Percentiles rank a stretch among this genome's conserved stretches.
phyloP scores from a whole-genome alignment of 2,888 invertebrate genomes.

The Adelphocoris suturalis region DNA sequence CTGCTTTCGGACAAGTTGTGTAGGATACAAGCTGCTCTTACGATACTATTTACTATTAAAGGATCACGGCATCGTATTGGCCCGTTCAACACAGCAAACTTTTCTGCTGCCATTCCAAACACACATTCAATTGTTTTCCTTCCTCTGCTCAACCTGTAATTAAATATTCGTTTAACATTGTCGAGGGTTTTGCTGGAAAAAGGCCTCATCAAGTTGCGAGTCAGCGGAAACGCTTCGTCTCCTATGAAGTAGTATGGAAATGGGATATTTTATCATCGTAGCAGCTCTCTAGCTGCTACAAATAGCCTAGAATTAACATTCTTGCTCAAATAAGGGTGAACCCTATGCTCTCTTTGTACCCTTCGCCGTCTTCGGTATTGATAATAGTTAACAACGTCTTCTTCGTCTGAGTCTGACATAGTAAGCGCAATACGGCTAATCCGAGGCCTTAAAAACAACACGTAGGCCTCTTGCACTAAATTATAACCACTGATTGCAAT shows the following conservation, averaged over 20 bases:
- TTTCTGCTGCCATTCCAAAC: conserved; percentile 43
- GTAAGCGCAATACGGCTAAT: no score
- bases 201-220: conserved; percentile 54
- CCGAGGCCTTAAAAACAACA: no score
- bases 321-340: no score
- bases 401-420: no score
- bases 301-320: no score
- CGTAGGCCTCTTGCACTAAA: no score
- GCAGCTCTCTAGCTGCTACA: no score
- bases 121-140: conserved; percentile 15
- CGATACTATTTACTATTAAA: background rate
- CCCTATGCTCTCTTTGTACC: no score
- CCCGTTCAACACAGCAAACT: conserved; percentile 54
- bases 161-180: conserved; percentile 37
- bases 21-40: background rate
- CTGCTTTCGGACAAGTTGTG: conserved; percentile 49
- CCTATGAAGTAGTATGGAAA: conserved; percentile 76
- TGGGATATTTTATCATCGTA: conserved; percentile 73
- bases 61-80: background rate
- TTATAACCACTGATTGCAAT: no score
- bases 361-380: no score
- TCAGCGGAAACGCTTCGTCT: conserved; percentile 72
- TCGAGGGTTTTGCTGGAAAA: background rate
- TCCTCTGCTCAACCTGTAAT: conserved; percentile 46
- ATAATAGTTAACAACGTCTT: no score